These are phyloP conservation scores for Diachasmimorpha longicaudata DNA, from an alignment of 1,140 invertebrate genomes.

Conservation along the genomic window DNA sequence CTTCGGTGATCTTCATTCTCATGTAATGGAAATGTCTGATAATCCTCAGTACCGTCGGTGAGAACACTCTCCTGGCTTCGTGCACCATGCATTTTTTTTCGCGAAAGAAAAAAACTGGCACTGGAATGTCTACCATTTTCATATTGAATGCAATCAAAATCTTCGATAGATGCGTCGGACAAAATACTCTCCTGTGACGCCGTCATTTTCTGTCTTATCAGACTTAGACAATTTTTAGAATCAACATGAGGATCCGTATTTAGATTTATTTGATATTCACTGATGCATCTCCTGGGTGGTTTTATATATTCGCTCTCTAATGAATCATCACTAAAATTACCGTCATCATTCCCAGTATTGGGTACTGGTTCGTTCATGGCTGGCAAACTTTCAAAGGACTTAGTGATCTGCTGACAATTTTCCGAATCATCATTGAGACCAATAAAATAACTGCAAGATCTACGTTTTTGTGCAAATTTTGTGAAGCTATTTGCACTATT, in stretches of 20 bases:
- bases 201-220: constrained; percentile 39
- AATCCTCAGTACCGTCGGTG: constrained; percentile 75
- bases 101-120: constrained; percentile 63
- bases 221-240: constrained; percentile 40
- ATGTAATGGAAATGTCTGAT: constrained; percentile 55
- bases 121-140: constrained; percentile 66
- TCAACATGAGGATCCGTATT: constrained; percentile 37
- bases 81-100: constrained; percentile 65
- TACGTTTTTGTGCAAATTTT: constrained; percentile 53
- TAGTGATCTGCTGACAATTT: constrained; percentile 50
- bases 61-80: constrained; percentile 80
- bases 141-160: constrained; percentile 65
- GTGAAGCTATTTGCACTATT: constrained; percentile 48
- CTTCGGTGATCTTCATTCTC: constrained; percentile 53
- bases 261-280: constrained; percentile 79
- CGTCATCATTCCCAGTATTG: constrained; percentile 43
- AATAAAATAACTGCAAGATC: constrained; percentile 59
- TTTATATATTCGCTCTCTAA: constrained; percentile 72
- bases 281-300: constrained; percentile 70
- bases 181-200: constrained; percentile 79
- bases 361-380: constrained; percentile 52
- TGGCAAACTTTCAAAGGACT: constrained; percentile 55
- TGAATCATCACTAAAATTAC: constrained; percentile 78
- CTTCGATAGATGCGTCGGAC: constrained; percentile 68
- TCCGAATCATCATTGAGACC: constrained; percentile 44